These are phyloP conservation scores for Oxygymnocypris stewartii DNA, from an alignment of 2,113 vertebrate genomes.

Conservation along the genomic window DNA sequence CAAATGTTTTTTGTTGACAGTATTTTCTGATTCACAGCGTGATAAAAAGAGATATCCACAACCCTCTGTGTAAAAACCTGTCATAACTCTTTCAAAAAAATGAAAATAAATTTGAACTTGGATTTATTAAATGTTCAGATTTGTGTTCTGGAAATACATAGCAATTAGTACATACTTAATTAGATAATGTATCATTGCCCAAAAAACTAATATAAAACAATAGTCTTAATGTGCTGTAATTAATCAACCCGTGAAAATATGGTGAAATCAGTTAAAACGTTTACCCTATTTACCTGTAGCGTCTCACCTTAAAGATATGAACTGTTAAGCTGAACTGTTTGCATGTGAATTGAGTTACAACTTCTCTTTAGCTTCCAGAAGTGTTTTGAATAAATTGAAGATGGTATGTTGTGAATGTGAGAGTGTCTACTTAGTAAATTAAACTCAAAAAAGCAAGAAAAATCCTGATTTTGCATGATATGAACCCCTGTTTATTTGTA, in stretches of 20 bases:
- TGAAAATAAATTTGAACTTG: neutral
- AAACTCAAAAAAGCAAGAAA: neutral
- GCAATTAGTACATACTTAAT: neutral
- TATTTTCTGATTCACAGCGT: neutral
- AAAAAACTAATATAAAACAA: neutral
- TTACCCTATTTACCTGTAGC: neutral
- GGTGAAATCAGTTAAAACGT: neutral
- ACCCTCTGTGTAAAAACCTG: neutral
- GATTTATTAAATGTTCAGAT: neutral
- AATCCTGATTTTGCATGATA: neutral
- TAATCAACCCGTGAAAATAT: neutral
- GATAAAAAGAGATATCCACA: neutral
- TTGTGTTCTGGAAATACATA: neutral
- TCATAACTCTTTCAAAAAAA: neutral
- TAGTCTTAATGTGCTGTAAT: neutral
- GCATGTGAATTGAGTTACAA: neutral
- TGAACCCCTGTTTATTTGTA: neutral
- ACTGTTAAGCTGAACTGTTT: neutral
- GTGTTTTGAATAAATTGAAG: neutral
- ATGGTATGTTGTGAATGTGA: neutral
- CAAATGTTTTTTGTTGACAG: neutral
- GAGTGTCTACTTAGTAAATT: neutral
- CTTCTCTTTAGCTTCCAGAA: neutral
- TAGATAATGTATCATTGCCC: too few relatives aligned
- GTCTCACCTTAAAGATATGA: neutral